phyloP scores from a whole-genome alignment of 2,888 invertebrate genomes.

The Eustalomyia histrio region DNA sequence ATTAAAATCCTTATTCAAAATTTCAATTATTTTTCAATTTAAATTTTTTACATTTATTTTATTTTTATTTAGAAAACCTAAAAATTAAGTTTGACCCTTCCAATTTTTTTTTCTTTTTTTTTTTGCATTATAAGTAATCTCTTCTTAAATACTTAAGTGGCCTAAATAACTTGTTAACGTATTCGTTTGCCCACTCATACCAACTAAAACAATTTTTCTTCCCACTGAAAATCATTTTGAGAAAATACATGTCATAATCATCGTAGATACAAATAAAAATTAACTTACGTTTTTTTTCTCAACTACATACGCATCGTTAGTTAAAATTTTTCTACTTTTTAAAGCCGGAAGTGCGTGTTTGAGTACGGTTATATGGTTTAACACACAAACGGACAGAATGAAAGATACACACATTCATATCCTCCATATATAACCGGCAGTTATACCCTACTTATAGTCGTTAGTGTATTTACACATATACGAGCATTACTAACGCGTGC shows the following conservation, averaged over 20 bases:
- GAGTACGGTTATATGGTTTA: conserved; percentile 47
- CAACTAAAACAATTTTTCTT: conserved; percentile 13
- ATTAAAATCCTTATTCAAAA: too few species aligned
- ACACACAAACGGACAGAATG: conserved; percentile 10
- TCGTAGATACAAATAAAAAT: conserved; percentile 7
- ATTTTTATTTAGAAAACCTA: too few species aligned
- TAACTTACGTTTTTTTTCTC: neutral
- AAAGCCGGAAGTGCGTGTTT: conserved; percentile 56
- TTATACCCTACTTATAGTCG: conserved; percentile 28
- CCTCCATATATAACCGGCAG: conserved; percentile 2
- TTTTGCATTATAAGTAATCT: neutral
- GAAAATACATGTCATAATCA: conserved; percentile 26
- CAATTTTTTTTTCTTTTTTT: too few species aligned
- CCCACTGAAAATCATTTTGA: conserved; percentile 16
- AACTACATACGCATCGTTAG: neutral
- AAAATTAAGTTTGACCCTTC: too few species aligned
- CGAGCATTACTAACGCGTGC: conserved; percentile 11
- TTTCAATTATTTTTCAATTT: too few species aligned
- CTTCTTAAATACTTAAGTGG: conserved; percentile 1
- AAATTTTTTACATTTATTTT: too few species aligned
- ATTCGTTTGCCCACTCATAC: conserved; percentile 4
- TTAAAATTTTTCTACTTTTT: neutral
- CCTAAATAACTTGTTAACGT: conserved; percentile 13
- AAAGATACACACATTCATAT: neutral
- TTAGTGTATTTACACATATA: conserved; percentile 5